phyloP scores from a whole-genome alignment of 2,113 vertebrate genomes.

The Xyrauchen texanus region DNA sequence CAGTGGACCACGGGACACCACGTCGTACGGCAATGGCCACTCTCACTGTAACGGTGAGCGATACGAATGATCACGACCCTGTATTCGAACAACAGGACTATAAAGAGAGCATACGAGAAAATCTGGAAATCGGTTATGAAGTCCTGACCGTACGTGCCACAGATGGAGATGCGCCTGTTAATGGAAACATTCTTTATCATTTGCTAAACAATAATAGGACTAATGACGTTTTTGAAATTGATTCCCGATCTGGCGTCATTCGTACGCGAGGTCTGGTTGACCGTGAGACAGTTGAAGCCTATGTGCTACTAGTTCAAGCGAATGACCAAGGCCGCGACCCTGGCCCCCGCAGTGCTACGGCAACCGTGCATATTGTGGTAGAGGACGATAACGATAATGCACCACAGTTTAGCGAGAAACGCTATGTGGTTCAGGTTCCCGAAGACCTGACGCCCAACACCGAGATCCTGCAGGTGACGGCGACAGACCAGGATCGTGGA shows the following conservation, averaged over 20 bases:
- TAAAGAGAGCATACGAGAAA: slow-evolving; percentile 90
- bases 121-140: slow-evolving; percentile 93
- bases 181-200: slow-evolving; percentile 90
- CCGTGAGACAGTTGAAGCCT: slow-evolving; percentile 85
- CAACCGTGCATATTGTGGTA: slow-evolving; percentile 83
- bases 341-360: slow-evolving; percentile 84
- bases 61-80: slow-evolving; percentile 89
- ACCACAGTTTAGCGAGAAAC: slow-evolving; percentile 92
- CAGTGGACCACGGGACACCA: slow-evolving; percentile 80
- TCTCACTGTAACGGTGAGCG: slow-evolving; percentile 84
- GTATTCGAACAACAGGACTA: slow-evolving; percentile 92
- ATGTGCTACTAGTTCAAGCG: slow-evolving; percentile 85
- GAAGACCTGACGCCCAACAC: slow-evolving; percentile 83
- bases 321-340: slow-evolving; percentile 91
- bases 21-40: slow-evolving; percentile 89
- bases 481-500: slow-evolving; percentile 86
- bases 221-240: slow-evolving; percentile 87
- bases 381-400: slow-evolving; percentile 95
- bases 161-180: slow-evolving; percentile 84
- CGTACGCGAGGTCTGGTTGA: slow-evolving; percentile 88
- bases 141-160: slow-evolving; percentile 93
- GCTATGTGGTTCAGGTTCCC: slow-evolving; percentile 85
- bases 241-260: slow-evolving; percentile 89
- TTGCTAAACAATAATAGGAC: slow-evolving; percentile 78
- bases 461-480: slow-evolving; percentile 83